phyloP scores from a whole-genome alignment of 2,888 invertebrate genomes.

The Amblyjoppa proteus region DNA sequence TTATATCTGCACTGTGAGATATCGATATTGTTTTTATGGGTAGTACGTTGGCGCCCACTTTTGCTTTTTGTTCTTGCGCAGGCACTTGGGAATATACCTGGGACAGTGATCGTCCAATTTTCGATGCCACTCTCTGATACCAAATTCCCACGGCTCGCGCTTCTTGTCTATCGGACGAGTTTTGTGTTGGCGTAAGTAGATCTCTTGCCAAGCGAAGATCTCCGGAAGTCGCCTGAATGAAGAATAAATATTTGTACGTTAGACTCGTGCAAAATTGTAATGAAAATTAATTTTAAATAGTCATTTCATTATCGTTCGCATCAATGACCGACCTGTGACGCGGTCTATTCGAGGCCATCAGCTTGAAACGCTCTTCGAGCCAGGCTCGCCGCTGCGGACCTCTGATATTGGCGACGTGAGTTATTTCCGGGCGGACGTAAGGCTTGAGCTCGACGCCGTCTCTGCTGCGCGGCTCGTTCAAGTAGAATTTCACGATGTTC shows the following conservation, averaged over 20 bases:
- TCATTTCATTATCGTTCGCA: constrained; percentile 8
- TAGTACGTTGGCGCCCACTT: constrained; percentile 90
- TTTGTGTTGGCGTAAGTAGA: constrained; percentile 91
- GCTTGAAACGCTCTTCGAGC: constrained; percentile 90
- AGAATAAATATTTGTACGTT: constrained; percentile 5
- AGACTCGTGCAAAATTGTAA: background rate
- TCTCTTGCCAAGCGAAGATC: constrained; percentile 92
- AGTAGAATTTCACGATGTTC: constrained; percentile 90
- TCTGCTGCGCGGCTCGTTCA: constrained; percentile 89
- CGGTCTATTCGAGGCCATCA: constrained; percentile 89
- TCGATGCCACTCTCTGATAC: constrained; percentile 88
- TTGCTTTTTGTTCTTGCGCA: constrained; percentile 31
- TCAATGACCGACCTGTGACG: constrained; percentile 84
- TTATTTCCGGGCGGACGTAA: constrained; percentile 88
- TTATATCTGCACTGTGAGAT: constrained; percentile 60
- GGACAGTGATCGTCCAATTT: constrained; percentile 89
- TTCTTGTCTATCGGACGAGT: constrained; percentile 90
- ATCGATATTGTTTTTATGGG: constrained; percentile 84
- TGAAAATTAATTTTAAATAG: background rate
- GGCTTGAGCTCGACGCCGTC: constrained; percentile 90
- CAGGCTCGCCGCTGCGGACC: constrained; percentile 89
- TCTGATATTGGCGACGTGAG: constrained; percentile 89
- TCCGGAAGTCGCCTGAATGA: constrained; percentile 87
- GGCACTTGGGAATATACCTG: constrained; percentile 89
- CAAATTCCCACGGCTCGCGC: constrained; percentile 90